A percentile compares a stretch with the other conserved stretches of the same genome.
Conservation (phyloP, 2,888 invertebrate species). For the Erebia epiphron region DNA sequence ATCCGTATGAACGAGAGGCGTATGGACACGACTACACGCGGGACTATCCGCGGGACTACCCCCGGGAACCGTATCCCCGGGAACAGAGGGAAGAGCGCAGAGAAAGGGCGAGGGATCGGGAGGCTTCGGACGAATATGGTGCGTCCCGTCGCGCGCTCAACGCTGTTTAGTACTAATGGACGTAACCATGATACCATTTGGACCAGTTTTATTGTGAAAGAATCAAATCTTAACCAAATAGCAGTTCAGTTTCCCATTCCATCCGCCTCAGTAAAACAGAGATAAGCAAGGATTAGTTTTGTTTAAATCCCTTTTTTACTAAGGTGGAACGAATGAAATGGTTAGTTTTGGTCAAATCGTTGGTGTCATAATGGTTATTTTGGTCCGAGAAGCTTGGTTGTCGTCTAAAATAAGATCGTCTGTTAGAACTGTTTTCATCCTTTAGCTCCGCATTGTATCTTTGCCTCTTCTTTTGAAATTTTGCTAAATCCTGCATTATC, state of each 20-base stretch:
- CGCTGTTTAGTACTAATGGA: constrained; percentile 82
- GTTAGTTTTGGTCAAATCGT: neutral
- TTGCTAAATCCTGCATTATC: constrained; percentile 22
- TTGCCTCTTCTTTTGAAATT: constrained; percentile 25
- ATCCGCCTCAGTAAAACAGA: neutral
- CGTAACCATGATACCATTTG: constrained; percentile 10
- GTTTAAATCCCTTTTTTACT: neutral
- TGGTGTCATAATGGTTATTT: neutral
- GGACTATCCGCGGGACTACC: constrained; percentile 74
- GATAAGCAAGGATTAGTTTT: neutral
- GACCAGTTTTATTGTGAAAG: neutral
- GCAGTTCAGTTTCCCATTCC: neutral
- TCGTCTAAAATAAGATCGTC: neutral
- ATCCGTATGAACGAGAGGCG: constrained; percentile 67
- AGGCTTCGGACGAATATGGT: constrained; percentile 81
- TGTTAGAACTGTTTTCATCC: constrained; percentile 4
- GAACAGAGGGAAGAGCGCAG: constrained; percentile 65
- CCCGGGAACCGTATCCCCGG: constrained; percentile 73
- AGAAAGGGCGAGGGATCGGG: constrained; percentile 67
- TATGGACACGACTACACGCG: constrained; percentile 69
- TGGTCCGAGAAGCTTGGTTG: neutral
- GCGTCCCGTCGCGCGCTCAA: constrained; percentile 87
- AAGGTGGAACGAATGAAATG: neutral
- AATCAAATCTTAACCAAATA: too few species aligned
- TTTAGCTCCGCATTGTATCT: constrained; percentile 34